These are phyloP conservation scores for Metopolophium dirhodum DNA, from an alignment of 1,140 invertebrate genomes.

Conservation along the genomic window DNA sequence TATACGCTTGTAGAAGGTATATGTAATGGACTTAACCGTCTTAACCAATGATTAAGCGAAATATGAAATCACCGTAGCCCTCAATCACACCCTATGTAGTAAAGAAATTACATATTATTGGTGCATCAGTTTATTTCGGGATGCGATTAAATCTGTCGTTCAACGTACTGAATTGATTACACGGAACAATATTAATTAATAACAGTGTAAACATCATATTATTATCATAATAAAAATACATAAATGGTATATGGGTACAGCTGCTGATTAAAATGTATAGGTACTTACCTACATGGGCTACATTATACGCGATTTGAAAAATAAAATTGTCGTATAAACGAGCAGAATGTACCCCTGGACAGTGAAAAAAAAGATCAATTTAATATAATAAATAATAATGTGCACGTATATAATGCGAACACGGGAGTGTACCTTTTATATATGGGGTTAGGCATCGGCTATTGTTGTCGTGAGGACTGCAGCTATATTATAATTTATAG, in stretches of 20 bases:
- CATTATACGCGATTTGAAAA: not conserved
- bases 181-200: not conserved
- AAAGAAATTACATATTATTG: not conserved
- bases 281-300: not conserved
- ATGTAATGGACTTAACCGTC: too few species aligned
- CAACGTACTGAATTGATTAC: not conserved
- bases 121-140: not conserved
- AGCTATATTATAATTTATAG: not conserved
- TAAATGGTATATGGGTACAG: not conserved
- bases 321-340: not conserved
- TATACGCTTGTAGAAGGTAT: not conserved
- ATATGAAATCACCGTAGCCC: too few species aligned
- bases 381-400: not conserved
- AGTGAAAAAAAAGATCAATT: not conserved
- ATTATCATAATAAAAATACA: not conserved
- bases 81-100: not conserved
- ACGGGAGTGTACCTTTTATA: not conserved
- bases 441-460: not conserved
- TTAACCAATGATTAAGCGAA: too few species aligned
- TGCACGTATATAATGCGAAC: not conserved
- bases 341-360: too few species aligned
- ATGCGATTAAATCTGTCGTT: not conserved
- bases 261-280: not conserved
- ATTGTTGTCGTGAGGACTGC: not conserved
- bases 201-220: not conserved